Evolutionary conservation across 2,797 vertebrate species (phyloP).

Genomic region (Lemur catta): DNA sequence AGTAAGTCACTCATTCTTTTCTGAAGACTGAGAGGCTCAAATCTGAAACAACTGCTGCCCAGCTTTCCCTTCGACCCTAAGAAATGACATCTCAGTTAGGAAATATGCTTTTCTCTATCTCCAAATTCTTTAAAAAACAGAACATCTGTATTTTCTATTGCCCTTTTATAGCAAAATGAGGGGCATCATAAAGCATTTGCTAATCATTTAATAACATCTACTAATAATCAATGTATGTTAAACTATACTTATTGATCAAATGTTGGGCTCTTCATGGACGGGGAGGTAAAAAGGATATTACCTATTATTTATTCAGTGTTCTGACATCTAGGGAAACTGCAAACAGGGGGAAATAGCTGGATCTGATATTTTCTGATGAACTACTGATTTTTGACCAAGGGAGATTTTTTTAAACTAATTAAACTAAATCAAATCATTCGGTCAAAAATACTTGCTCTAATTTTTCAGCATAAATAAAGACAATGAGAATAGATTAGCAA

Average conservation of each 20-base stretch:
- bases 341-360: conserved; percentile 58
- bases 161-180: neutral
- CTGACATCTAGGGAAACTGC: conserved; percentile 50
- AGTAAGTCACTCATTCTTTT: conserved; percentile 12
- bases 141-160: neutral
- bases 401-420: conserved; percentile 12
- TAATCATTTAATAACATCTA: conserved; percentile 54
- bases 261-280: neutral
- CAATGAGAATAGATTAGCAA: conserved; percentile 6
- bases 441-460: conserved; percentile 30
- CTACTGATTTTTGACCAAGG: conserved; percentile 50
- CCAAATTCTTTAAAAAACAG: neutral
- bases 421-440: conserved; percentile 52
- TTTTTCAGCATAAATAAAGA: conserved; percentile 12
- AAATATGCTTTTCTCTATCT: conserved; percentile 15
- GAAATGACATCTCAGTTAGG: conserved; percentile 4
- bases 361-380: conserved; percentile 66
- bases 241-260: conserved; percentile 41
- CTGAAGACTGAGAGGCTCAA: neutral
- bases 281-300: conserved; percentile 1
- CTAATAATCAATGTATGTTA: conserved; percentile 57
- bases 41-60: neutral
- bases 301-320: conserved; percentile 59
- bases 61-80: neutral
- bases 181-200: conserved; percentile 50